A percentile compares a stretch with the other conserved stretches of the same genome.
Conservation (phyloP, 1,140 invertebrate genomes). For the Belonocnema kinseyi region DNA sequence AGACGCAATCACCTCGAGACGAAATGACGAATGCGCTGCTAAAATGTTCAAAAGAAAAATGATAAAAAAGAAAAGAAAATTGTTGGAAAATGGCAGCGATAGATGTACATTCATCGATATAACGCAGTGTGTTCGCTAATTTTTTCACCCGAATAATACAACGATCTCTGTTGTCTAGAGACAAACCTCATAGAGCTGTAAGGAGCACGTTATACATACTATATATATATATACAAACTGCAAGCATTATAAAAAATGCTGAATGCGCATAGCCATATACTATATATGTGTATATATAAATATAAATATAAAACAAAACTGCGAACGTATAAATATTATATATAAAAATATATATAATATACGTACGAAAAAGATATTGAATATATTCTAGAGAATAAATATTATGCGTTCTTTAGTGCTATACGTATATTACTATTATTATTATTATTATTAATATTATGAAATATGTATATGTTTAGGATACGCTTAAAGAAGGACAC, state of each 20-base stretch:
- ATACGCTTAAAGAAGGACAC: slow-evolving; percentile 55
- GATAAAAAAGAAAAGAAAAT: slow-evolving; percentile 43
- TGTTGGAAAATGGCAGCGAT: slow-evolving; percentile 44
- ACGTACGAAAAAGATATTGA: slow-evolving; percentile 41
- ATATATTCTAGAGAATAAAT: slow-evolving; percentile 60
- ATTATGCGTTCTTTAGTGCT: slow-evolving; percentile 61
- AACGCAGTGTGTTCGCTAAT: slow-evolving; percentile 45
- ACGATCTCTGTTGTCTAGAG: slow-evolving; percentile 67
- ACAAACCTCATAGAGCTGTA: slow-evolving; percentile 65
- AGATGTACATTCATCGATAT: slow-evolving; percentile 28
- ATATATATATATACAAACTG: slow-evolving; percentile 39
- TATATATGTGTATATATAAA: slow-evolving; percentile 50
- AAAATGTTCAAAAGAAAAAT: slow-evolving; percentile 32
- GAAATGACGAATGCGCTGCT: background rate
- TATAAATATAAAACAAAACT: slow-evolving; percentile 40
- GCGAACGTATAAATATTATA: slow-evolving; percentile 41
- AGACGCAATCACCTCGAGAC: slow-evolving; percentile 26
- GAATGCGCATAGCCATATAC: too few relatives aligned
- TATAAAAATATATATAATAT: slow-evolving; percentile 48
- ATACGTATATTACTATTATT: slow-evolving; percentile 45
- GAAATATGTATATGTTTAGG: slow-evolving; percentile 57
- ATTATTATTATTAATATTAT: slow-evolving; percentile 26
- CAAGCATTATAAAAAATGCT: too few relatives aligned
- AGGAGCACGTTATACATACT: slow-evolving; percentile 56
- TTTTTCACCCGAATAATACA: slow-evolving; percentile 56